Evolutionary conservation across 2,113 vertebrate species (phyloP).

Genomic region (Falco punctatus): DNA sequence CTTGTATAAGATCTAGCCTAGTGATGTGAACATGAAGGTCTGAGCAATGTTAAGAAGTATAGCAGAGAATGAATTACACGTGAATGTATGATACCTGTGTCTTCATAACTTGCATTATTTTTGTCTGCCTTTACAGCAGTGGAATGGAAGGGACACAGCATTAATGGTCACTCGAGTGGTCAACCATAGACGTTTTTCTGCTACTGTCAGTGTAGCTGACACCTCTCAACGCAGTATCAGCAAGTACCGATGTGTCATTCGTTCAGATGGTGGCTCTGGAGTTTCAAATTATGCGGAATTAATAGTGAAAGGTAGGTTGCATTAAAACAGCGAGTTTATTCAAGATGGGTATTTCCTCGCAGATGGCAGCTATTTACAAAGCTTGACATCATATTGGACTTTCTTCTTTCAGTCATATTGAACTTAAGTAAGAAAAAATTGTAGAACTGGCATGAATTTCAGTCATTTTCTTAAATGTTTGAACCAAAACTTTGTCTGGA

Average conservation of each 20-base stretch:
- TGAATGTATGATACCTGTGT: fast-evolving
- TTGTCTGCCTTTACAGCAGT: constrained; percentile 81
- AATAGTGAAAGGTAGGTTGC: constrained; percentile 91
- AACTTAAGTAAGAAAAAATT: not conserved
- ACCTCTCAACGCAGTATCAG: constrained; percentile 91
- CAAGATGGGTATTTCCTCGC: not conserved
- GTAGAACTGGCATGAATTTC: not conserved
- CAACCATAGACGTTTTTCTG: constrained; percentile 93
- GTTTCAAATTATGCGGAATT: constrained; percentile 97
- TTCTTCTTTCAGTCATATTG: not conserved
- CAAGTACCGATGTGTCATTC: constrained; percentile 95
- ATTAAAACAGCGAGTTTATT: not conserved
- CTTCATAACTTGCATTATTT: fast-evolving
- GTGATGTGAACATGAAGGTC: fast-evolving
- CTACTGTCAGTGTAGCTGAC: constrained; percentile 91
- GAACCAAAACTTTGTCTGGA: not conserved
- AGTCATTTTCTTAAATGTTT: not conserved
- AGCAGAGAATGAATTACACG: fast-evolving
- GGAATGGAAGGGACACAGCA: constrained; percentile 93
- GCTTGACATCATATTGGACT: fast-evolving
- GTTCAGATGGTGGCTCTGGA: constrained; percentile 91
- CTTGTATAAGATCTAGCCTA: not conserved
- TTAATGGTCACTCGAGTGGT: constrained; percentile 95
- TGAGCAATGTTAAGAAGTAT: fast-evolving
- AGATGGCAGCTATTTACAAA: not conserved